A percentile compares a stretch with the other conserved stretches of the same genome.
phyloP scores from a whole-genome alignment of 2,113 vertebrate genomes.

The Mionectes macconnelli region DNA sequence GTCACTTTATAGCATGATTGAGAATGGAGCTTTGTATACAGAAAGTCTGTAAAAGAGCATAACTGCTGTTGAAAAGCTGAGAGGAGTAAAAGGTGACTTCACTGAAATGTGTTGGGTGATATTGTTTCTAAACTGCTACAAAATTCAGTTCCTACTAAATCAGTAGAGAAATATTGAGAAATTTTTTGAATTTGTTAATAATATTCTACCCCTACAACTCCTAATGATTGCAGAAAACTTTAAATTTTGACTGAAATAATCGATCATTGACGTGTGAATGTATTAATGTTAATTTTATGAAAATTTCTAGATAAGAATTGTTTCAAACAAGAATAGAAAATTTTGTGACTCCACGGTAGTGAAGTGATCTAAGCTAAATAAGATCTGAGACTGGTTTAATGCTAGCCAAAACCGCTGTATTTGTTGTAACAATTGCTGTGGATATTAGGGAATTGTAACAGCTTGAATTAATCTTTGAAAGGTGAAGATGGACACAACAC shows the following conservation, averaged over 20 bases:
- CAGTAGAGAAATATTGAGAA: neutral
- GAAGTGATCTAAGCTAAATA: neutral
- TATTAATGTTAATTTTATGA: neutral
- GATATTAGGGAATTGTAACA: neutral
- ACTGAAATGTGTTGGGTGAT: neutral
- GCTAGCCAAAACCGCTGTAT: neutral
- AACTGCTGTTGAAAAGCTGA: neutral
- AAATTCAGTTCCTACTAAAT: neutral
- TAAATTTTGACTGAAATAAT: neutral
- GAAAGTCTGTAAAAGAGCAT: neutral
- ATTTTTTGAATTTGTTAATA: neutral
- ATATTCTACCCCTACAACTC: rapidly evolving
- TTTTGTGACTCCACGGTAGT: neutral
- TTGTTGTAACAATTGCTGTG: neutral
- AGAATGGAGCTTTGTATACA: neutral
- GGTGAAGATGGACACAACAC: neutral
- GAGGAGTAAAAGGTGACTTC: neutral
- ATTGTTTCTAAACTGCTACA: neutral
- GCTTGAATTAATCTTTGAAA: neutral
- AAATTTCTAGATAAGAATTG: neutral
- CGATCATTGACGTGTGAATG: neutral
- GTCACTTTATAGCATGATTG: neutral
- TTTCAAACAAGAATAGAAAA: neutral
- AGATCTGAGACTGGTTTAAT: neutral
- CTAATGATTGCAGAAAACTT: neutral